Base-by-base conservation (phyloP, 1,140 invertebrate species). In the Brachionus manjavacas region DNA sequence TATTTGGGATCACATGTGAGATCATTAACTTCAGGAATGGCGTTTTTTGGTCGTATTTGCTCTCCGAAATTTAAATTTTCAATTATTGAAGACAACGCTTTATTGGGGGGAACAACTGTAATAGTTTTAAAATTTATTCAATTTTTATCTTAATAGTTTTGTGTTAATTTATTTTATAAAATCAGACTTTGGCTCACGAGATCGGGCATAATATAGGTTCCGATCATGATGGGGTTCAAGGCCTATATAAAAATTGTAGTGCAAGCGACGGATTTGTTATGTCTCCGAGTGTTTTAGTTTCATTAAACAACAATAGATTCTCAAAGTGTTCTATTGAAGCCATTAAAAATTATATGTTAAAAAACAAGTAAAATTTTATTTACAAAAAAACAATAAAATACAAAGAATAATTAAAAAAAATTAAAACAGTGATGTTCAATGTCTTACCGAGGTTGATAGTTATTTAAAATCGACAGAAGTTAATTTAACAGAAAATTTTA, bases 111-210 rank as follows among this genome's bases (percentile, higher is more conserved):
- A 20, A 25, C 46, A 3, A 76, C 43, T 12, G 72, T 76, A 76
- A 25, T 49, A 70, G 6, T 31, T 25, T 49, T 9, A 76, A 23
- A 31, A 12, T 49, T 52, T 76, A 8, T 76, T 16, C 3, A 2
- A 31, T 76, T 46, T 9, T 4, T 49, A 11, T 49, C 11, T 46
- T 4, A 46, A 43, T 14, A 12, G 12, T 25, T 46, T 76, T 76
- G 31, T 76, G 31, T 35, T 7, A 6, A 35, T 35, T 35, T 35
- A 35, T 35, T 7, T 35, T 6, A 35, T 6, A 28, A 16, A 41
- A 35, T 49, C 12, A 76, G 72, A 76, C 72, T 49, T 20, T 76
- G 39, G 72, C 72, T 28, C 72, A 76, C 31, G 72, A 76, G 46
- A 28, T 76, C 0, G 72, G 72, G 14, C 72, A 76, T 76, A 76